Evolutionary conservation across 2,888 invertebrate species (phyloP), one percentile per base, ranked within the genome.

Genomic region (Xestobium rufovillosum): DNA sequence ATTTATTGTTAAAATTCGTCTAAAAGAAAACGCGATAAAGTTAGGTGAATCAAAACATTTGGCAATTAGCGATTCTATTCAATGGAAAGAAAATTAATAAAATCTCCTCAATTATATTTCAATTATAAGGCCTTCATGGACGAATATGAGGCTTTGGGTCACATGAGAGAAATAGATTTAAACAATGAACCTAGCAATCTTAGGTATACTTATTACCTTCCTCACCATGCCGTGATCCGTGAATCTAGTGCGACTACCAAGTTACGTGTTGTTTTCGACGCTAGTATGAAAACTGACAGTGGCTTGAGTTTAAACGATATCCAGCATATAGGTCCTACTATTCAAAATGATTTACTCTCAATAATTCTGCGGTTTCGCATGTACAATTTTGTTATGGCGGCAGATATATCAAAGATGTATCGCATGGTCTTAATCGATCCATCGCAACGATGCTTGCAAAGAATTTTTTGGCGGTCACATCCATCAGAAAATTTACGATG

Each of bases 61-160:
- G 45, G 43, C n/a, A 14, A 45, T 12, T 43, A 39, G 2, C 40
- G 23, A n/a, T 47, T 48, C 30, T 33, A 33, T 9, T 25, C 32
- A 4, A 26, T 41, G 19, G 47, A 44, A 28, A 26, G 40, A 29
- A 39, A 31, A 38, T 39, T 49, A 10, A 2, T 29, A n/a, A 36
- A 36, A 19, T 40, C 47, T 38, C 4, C 16, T 4, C 9, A 36
- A 6, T 29, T 43, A 10, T 26, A 37, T 12, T 4, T 10, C 8
- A 14, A 36, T 25, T 47, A 47, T 32, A 40, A 23, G 15, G 12
- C 19, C 8, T 42, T 49, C n/a, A n/a, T n/a, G n/a, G n/a, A n/a
- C n/a, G n/a, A n/a, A n/a, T n/a, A n/a, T n/a, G n/a, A n/a, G n/a
- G 30, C 38, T 49, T 31, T 48, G 16, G 38, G 32, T 12, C 46